A percentile compares a stretch with the other conserved stretches of the same genome.
Evolutionary conservation across 1,140 invertebrate genomes (phyloP).

Genomic region (Macrobrachium nipponense): DNA sequence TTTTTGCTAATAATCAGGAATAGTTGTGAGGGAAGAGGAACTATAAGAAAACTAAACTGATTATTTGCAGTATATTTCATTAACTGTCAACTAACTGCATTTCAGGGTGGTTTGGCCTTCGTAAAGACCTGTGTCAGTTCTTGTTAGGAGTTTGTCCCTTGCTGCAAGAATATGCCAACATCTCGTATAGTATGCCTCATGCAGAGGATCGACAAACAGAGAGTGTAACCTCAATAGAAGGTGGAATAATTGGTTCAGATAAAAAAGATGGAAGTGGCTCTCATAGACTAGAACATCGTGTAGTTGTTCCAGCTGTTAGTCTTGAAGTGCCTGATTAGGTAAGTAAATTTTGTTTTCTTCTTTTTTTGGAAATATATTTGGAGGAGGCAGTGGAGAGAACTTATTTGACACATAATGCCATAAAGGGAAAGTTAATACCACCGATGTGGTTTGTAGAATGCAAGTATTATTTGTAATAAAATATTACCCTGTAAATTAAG

Average conservation of each 20-base stretch:
- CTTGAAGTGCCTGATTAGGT: slow-evolving; percentile 53
- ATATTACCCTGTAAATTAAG: too few relatives aligned
- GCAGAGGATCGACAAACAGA: slow-evolving; percentile 12
- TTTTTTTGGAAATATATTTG: background rate
- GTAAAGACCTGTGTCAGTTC: slow-evolving; percentile 97
- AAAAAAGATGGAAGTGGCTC: slow-evolving; percentile 47
- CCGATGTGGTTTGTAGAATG: background rate
- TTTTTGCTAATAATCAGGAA: too few relatives aligned
- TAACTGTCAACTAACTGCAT: slow-evolving; percentile 59
- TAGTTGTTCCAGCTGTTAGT: slow-evolving; percentile 50
- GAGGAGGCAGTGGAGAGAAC: background rate
- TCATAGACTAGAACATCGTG: slow-evolving; percentile 45
- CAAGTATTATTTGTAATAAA: too few relatives aligned
- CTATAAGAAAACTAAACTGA: too few relatives aligned
- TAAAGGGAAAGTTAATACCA: background rate
- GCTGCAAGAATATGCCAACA: slow-evolving; percentile 97
- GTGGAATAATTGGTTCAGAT: slow-evolving; percentile 10
- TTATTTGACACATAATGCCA: background rate
- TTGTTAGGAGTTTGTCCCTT: slow-evolving; percentile 91
- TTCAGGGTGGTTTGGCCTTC: slow-evolving; percentile 98
- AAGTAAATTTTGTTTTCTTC: background rate
- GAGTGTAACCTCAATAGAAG: background rate
- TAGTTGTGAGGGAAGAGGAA: too few relatives aligned
- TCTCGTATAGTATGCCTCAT: slow-evolving; percentile 81
- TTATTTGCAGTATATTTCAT: background rate